Conservation (phyloP, 2,888 invertebrate species). For the Alentia gelatinosa region DNA sequence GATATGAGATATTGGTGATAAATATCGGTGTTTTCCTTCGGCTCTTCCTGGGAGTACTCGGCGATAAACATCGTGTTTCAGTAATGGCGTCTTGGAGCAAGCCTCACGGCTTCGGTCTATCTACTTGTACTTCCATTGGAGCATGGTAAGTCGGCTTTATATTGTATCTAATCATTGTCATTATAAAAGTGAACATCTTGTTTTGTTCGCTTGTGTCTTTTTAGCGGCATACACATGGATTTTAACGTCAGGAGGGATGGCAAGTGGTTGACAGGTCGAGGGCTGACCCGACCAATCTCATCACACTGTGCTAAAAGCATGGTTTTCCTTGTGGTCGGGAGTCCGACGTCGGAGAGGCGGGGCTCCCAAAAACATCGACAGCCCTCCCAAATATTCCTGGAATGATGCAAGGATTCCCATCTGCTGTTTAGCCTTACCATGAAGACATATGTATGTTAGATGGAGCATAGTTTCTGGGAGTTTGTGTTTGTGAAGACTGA, state of each 20-base stretch:
- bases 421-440: neutral
- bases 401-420: neutral
- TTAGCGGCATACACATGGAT: neutral
- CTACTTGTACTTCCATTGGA: neutral
- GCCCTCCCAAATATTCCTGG: neutral
- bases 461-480: too few relatives aligned
- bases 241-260: neutral
- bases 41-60: neutral
- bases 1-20: neutral
- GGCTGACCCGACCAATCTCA: too few relatives aligned
- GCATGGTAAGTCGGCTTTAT: neutral
- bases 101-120: neutral
- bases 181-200: neutral
- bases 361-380: neutral
- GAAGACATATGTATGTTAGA: neutral
- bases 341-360: neutral
- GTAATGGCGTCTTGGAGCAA: neutral
- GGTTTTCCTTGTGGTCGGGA: neutral
- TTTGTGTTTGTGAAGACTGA: too few relatives aligned
- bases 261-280: constrained; percentile 1
- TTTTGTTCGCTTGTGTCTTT: neutral
- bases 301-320: too few relatives aligned
- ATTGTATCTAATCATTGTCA: neutral
- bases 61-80: neutral
- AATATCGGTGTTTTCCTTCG: neutral